A percentile compares a stretch with the other conserved stretches of the same genome.
phyloP scores from a whole-genome alignment of 2,113 vertebrate species.

The Lepus europaeus region DNA sequence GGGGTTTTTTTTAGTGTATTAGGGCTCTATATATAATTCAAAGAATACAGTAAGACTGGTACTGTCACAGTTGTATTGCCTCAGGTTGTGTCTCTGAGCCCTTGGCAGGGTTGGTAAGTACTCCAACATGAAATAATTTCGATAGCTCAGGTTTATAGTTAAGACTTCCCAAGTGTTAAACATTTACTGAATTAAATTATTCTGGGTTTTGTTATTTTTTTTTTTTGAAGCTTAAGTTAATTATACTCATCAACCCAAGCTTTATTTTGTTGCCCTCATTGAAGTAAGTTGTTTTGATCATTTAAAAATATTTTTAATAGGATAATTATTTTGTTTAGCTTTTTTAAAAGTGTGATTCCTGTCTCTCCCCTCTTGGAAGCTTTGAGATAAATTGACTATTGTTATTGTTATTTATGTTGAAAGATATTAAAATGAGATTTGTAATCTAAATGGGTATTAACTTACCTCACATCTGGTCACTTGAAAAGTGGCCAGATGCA shows the following conservation, averaged over 20 bases:
- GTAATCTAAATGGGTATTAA: constrained; percentile 68
- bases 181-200: constrained; percentile 47
- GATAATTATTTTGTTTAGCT: not conserved
- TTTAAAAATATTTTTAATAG: not conserved
- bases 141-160: not conserved
- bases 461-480: constrained; percentile 76
- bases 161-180: not conserved
- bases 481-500: constrained; percentile 76
- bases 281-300: constrained; percentile 18
- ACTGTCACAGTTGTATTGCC: not conserved
- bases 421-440: constrained; percentile 80
- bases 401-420: constrained; percentile 79
- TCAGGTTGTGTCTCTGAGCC: not conserved
- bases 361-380: constrained; percentile 16
- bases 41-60: not conserved
- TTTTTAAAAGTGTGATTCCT: not conserved
- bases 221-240: not conserved
- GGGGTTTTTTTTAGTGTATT: not conserved
- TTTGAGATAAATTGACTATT: constrained; percentile 48
- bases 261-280: constrained; percentile 32
- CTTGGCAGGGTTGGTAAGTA: not conserved
- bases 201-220: not conserved
- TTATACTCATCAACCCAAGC: constrained; percentile 8
- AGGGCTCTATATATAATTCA: not conserved
- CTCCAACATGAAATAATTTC: not conserved